A percentile compares a stretch with the other conserved stretches of the same genome.
Conservation (phyloP, 1,140 invertebrate species). For the Procambarus virginalis region DNA sequence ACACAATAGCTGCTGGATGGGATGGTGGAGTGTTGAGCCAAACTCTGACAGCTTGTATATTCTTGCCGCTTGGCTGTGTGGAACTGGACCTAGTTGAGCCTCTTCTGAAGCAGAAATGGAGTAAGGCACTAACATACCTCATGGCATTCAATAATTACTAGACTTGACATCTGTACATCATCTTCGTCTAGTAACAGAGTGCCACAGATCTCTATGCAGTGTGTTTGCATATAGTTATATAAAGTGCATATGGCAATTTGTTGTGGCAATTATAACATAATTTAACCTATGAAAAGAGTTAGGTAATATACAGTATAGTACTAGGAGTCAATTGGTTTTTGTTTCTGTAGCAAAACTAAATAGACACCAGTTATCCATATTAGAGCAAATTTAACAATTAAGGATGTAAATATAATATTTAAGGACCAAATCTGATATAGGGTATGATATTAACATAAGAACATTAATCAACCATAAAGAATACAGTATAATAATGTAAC, state of each 20-base stretch:
- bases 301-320: neutral
- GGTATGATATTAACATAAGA: neutral
- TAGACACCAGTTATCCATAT: neutral
- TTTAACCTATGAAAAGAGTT: neutral
- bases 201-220: neutral
- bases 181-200: neutral
- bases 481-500: neutral
- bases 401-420: neutral
- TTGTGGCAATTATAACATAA: neutral
- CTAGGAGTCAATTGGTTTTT: neutral
- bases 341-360: neutral
- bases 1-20: conserved; percentile 26
- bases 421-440: neutral
- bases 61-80: conserved; percentile 18
- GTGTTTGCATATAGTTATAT: neutral
- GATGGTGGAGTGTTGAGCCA: conserved; percentile 39
- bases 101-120: conserved; percentile 32
- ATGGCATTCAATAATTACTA: neutral
- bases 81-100: conserved; percentile 20
- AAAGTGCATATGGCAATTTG: neutral
- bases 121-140: neutral
- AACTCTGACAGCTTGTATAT: conserved; percentile 31
- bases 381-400: neutral
- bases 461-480: neutral
- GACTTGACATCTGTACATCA: neutral